phyloP scores from a whole-genome alignment of 2,888 invertebrate genomes.

The Bruchidius siliquastri region DNA sequence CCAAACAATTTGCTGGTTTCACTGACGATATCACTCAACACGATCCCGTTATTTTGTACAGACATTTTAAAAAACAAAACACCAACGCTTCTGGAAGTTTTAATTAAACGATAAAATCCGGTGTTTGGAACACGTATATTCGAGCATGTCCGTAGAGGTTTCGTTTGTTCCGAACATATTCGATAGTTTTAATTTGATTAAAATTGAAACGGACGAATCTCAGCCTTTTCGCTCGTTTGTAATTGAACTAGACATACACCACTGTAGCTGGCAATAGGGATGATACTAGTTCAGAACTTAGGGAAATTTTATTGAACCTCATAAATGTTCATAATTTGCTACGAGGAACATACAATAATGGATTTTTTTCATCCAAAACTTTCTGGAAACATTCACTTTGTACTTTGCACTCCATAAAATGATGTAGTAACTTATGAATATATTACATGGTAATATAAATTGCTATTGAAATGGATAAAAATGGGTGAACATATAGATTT shows the following conservation, averaged over 20 bases:
- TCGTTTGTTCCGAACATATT: constrained; percentile 1
- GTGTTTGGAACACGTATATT: neutral
- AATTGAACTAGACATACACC: neutral
- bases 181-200: constrained; percentile 5
- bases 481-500: too few relatives aligned
- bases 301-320: too few relatives aligned
- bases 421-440: too few relatives aligned
- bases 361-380: too few relatives aligned
- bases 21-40: neutral
- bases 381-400: too few relatives aligned
- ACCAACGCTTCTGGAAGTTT: neutral
- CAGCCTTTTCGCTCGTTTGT: neutral
- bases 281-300: too few relatives aligned
- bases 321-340: too few relatives aligned
- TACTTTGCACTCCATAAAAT: too few relatives aligned
- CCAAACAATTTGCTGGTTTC: neutral
- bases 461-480: too few relatives aligned
- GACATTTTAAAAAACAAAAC: neutral
- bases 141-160: neutral
- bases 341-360: too few relatives aligned
- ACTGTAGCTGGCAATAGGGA: too few relatives aligned
- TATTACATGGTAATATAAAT: too few relatives aligned
- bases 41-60: neutral
- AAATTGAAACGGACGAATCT: constrained; percentile 2
- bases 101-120: neutral